Percentiles rank a stretch among this genome's conserved stretches.
Conservation (phyloP, 2,888 invertebrate genomes). For the Luffia ferchaultella region DNA sequence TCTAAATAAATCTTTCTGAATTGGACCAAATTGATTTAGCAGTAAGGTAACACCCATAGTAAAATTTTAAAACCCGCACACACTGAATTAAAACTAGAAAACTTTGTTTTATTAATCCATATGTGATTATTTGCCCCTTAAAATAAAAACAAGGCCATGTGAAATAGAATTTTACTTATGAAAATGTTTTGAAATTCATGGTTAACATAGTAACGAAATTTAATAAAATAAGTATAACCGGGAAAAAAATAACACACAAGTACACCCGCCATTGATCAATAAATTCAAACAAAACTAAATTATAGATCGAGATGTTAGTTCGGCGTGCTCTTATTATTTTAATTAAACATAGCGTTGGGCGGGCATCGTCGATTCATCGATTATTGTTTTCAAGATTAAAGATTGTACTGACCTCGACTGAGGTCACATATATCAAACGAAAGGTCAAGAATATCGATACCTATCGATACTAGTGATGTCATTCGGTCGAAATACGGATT, state of each 20-base stretch:
- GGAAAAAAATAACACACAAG: background rate
- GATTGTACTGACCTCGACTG: conserved; percentile 41
- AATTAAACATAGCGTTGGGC: conserved; percentile 61
- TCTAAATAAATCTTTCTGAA: too few relatives aligned
- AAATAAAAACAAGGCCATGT: too few relatives aligned
- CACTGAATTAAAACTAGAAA: too few relatives aligned
- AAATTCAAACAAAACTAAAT: background rate
- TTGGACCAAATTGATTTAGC: too few relatives aligned
- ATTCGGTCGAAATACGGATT: background rate
- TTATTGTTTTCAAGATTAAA: conserved; percentile 56
- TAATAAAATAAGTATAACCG: too few relatives aligned
- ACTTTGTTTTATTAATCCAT: too few relatives aligned
- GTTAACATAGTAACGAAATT: too few relatives aligned
- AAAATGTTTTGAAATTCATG: too few relatives aligned
- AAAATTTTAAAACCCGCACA: too few relatives aligned
- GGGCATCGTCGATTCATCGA: conserved; percentile 46
- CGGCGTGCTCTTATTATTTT: conserved; percentile 44
- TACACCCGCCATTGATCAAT: background rate
- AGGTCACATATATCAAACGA: conserved; percentile 46
- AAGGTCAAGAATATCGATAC: conserved; percentile 48
- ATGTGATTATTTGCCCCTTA: too few relatives aligned
- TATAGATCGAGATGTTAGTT: background rate
- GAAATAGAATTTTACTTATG: too few relatives aligned
- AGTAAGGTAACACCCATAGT: too few relatives aligned
- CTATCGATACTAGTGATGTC: conserved; percentile 26